Conservation (phyloP, 2,797 vertebrate species). For the Urophycis tenuis region DNA sequence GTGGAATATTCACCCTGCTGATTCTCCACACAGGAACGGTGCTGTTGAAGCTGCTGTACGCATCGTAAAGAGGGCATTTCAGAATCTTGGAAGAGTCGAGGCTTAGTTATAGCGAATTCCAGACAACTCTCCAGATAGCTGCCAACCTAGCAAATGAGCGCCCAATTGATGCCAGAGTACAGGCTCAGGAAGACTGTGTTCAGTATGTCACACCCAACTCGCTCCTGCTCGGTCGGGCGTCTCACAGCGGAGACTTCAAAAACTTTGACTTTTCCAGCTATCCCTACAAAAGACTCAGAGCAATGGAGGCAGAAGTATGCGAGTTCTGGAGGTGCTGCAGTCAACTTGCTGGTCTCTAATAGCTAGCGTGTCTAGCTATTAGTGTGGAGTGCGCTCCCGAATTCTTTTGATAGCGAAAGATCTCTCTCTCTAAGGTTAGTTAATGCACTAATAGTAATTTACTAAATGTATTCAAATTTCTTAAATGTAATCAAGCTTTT, state of each 20-base stretch:
- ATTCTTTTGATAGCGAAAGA: too few relatives aligned
- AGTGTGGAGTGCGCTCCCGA: too few relatives aligned
- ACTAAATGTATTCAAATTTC: too few relatives aligned
- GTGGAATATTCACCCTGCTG: constrained; percentile 17
- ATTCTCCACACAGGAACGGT: constrained; percentile 22
- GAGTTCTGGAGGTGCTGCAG: constrained; percentile 23
- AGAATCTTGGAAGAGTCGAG: background rate
- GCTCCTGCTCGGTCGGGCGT: constrained; percentile 15
- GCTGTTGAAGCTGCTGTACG: constrained; percentile 18
- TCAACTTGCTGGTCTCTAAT: constrained; percentile 17
- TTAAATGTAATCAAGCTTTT: too few relatives aligned
- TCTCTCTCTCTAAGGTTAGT: too few relatives aligned
- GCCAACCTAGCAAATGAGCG: too few relatives aligned
- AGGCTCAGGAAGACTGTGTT: too few relatives aligned
- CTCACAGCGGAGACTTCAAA: constrained; percentile 16
- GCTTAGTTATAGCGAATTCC: constrained; percentile 19
- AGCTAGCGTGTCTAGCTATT: too few relatives aligned
- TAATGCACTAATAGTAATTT: too few relatives aligned
- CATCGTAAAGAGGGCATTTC: constrained; percentile 14
- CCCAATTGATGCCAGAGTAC: too few relatives aligned
- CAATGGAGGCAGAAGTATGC: constrained; percentile 14
- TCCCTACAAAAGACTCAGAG: constrained; percentile 21
- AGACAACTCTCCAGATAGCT: constrained; percentile 6
- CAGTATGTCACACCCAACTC: constrained; percentile 10
- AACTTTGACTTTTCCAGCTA: constrained; percentile 25